Conservation (phyloP, 2,888 invertebrate genomes). For the Periphyllus acericola region DNA sequence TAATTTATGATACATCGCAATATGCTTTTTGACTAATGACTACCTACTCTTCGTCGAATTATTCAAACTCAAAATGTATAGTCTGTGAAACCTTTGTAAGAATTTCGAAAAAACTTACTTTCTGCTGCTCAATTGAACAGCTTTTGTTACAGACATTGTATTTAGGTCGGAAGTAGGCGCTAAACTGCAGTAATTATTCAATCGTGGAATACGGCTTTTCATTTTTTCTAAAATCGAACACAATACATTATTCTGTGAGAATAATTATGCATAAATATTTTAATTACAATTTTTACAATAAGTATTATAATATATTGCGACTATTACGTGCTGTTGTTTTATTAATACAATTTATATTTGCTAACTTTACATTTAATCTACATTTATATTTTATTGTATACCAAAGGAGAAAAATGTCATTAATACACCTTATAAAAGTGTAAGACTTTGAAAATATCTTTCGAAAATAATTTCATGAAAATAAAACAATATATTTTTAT, state of each 20-base stretch:
- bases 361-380: too few species aligned
- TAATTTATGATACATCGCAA: neutral
- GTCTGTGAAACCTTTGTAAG: neutral
- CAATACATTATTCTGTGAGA: neutral
- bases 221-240: constrained; percentile 38
- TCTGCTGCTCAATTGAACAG: constrained; percentile 86
- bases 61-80: neutral
- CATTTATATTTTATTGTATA: too few species aligned
- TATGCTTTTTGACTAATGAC: neutral
- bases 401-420: too few species aligned
- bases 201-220: constrained; percentile 64
- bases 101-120: constrained; percentile 70
- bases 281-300: neutral
- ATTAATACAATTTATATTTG: too few species aligned
- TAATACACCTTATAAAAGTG: too few species aligned
- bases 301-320: too few species aligned
- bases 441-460: too few species aligned
- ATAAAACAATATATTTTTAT: too few species aligned
- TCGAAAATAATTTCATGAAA: too few species aligned
- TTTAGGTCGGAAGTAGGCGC: constrained; percentile 73
- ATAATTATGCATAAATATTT: neutral
- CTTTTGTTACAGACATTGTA: constrained; percentile 86
- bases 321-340: too few species aligned
- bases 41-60: neutral
- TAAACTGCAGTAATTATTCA: constrained; percentile 63